Conservation (phyloP, 2,888 invertebrate genomes). For the Galeopsomyia nigrocyanea region DNA sequence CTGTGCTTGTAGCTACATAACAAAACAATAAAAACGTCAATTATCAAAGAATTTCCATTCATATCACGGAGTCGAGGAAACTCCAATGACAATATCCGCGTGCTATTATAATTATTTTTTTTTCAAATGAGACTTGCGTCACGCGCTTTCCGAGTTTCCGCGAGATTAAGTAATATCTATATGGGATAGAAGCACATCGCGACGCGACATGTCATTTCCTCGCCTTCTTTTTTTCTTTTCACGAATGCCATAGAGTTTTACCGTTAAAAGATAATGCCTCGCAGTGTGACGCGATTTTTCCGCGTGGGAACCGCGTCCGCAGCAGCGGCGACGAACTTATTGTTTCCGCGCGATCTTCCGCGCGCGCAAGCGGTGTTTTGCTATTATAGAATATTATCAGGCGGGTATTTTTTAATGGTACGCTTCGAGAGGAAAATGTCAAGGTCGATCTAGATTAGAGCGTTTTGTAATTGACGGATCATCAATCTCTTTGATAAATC, state of each 20-base stretch:
- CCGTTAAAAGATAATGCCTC: conserved; percentile 29
- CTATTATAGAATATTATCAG: conserved; percentile 4
- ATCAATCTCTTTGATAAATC: too few relatives aligned
- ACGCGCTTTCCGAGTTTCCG: not conserved
- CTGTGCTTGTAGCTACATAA: conserved; percentile 81
- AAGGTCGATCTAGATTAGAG: too few relatives aligned
- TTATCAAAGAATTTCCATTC: not conserved
- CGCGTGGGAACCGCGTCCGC: conserved; percentile 4
- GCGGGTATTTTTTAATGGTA: not conserved
- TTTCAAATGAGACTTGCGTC: conserved; percentile 3
- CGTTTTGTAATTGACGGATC: too few relatives aligned
- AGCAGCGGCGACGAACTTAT: conserved; percentile 16
- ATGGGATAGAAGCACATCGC: conserved; percentile 10
- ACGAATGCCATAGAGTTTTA: conserved; percentile 20
- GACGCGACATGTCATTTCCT: conserved; percentile 35
- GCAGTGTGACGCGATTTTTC: conserved; percentile 28
- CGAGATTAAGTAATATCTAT: conserved; percentile 44
- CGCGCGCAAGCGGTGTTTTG: not conserved
- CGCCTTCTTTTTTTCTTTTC: conserved; percentile 8
- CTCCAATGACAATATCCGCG: too few relatives aligned
- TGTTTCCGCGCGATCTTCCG: conserved; percentile 51
- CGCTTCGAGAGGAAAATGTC: too few relatives aligned
- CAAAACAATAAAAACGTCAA: not conserved
- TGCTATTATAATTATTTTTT: conserved; percentile 1
- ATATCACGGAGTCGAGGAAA: not conserved